These are phyloP conservation scores for Torymus auratus DNA, from an alignment of 2,888 invertebrate genomes.

Conservation along the genomic window DNA sequence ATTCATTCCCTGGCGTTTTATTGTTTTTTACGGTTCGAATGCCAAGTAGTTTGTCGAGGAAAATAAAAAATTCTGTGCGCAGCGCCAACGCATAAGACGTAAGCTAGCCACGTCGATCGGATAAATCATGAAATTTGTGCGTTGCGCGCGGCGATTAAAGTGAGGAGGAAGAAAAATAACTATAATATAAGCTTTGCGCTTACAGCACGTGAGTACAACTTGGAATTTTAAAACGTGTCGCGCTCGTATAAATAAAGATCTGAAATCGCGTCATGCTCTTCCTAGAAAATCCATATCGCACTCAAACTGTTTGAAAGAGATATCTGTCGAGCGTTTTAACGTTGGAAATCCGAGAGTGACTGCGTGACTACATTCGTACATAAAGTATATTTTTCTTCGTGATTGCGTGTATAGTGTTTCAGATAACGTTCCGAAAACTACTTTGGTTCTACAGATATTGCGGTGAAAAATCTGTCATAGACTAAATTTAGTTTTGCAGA, in stretches of 20 bases:
- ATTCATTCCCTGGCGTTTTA: not conserved
- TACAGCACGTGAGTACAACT: constrained; percentile 8
- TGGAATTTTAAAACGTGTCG: constrained; percentile 49
- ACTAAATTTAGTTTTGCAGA: no score
- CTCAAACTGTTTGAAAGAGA: constrained; percentile 24
- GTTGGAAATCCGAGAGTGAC: constrained; percentile 1
- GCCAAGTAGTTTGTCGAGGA: no score
- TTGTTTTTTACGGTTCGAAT: not conserved
- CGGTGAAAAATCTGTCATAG: no score
- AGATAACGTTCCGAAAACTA: not conserved
- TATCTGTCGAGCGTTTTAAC: constrained; percentile 19
- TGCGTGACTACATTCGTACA: not conserved
- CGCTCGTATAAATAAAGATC: constrained; percentile 44
- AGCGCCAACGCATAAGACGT: not conserved
- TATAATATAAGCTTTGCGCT: not conserved
- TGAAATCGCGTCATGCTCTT: constrained; percentile 43
- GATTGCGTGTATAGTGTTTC: not conserved
- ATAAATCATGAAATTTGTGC: constrained; percentile 26
- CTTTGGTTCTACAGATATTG: no score
- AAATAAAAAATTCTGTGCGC: not conserved
- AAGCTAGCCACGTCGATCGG: constrained; percentile 20
- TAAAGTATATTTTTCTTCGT: not conserved
- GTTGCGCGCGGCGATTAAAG: not conserved
- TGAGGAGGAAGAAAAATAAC: not conserved
- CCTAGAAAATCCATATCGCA: constrained; percentile 50